Evolutionary conservation across 2,888 invertebrate species (phyloP).

Genomic region (Hoplodrina blanda): DNA sequence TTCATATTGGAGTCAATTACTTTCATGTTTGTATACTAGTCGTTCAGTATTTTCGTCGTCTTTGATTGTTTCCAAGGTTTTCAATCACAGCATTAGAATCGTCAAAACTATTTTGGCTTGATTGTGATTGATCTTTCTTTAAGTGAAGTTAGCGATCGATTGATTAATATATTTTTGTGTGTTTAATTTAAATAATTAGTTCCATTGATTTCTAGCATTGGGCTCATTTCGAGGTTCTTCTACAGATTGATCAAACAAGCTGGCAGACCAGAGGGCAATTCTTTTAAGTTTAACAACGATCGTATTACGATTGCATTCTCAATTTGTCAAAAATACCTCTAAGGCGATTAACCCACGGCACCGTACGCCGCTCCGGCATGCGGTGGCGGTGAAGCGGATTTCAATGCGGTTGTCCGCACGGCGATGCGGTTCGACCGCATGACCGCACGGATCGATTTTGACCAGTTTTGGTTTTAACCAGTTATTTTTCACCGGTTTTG

Average conservation of each 20-base stretch:
- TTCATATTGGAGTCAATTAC: constrained; percentile 55
- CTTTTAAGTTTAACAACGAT: too few species aligned
- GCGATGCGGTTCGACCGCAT: too few species aligned
- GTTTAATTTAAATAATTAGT: neutral
- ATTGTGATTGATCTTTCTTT: constrained; percentile 30
- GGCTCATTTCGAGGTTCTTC: neutral
- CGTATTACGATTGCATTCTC: too few species aligned
- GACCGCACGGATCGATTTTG: too few species aligned
- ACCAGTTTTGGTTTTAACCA: too few species aligned
- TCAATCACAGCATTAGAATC: constrained; percentile 17
- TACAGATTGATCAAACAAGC: neutral
- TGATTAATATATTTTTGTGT: constrained; percentile 12
- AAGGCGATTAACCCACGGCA: too few species aligned
- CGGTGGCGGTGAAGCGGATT: too few species aligned
- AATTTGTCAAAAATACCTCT: too few species aligned
- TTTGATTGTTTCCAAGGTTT: constrained; percentile 48
- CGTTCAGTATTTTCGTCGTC: constrained; percentile 37
- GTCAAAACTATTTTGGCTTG: constrained; percentile 20
- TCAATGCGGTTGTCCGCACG: too few species aligned
- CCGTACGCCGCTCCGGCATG: too few species aligned
- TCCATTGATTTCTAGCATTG: neutral
- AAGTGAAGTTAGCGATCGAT: constrained; percentile 5
- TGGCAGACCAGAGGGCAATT: too few species aligned
- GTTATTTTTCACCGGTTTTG: too few species aligned
- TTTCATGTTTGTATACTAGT: constrained; percentile 46